A percentile compares a stretch with the other conserved stretches of the same genome.
Conservation (phyloP, 2,113 vertebrate genomes). For the Sisor rabdophorus region DNA sequence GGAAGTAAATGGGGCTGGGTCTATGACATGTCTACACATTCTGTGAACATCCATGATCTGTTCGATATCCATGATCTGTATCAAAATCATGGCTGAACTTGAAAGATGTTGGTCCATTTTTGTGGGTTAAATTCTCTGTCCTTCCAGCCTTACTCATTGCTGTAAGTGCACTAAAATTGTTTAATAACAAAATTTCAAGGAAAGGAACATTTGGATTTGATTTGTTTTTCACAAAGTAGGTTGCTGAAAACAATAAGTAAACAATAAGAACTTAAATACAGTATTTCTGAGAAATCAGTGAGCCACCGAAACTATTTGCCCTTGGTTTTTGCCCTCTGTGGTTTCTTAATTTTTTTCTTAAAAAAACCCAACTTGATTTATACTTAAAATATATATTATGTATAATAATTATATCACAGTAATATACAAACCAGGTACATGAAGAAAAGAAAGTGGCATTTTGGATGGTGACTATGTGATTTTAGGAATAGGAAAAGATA, state of each 20-base stretch:
- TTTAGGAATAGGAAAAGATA: slow-evolving; percentile 58
- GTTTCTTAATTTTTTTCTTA: slow-evolving; percentile 56
- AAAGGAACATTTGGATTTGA: slow-evolving; percentile 31
- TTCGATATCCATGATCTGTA: neutral
- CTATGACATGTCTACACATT: neutral
- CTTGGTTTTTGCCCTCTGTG: slow-evolving; percentile 40
- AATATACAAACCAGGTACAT: slow-evolving; percentile 75
- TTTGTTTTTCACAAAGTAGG: slow-evolving; percentile 27
- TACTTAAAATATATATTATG: slow-evolving; percentile 74
- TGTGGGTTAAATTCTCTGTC: neutral
- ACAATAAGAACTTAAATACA: slow-evolving; percentile 59
- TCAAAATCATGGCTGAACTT: slow-evolving; percentile 5
- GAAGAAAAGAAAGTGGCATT: slow-evolving; percentile 62
- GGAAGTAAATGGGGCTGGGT: neutral
- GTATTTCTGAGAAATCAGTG: slow-evolving; percentile 55
- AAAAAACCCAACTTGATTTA: slow-evolving; percentile 53
- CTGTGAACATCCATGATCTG: neutral
- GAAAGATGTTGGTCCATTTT: neutral
- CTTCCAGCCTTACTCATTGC: neutral
- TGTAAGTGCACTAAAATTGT: neutral
- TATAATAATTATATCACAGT: slow-evolving; percentile 73
- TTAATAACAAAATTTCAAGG: neutral
- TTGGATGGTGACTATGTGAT: slow-evolving; percentile 45
- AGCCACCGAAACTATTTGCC: slow-evolving; percentile 48
- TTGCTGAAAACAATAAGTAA: slow-evolving; percentile 37